These are phyloP conservation scores for Speoplatyrhinus poulsoni DNA, from an alignment of 2,113 vertebrate species.

Conservation along the genomic window DNA sequence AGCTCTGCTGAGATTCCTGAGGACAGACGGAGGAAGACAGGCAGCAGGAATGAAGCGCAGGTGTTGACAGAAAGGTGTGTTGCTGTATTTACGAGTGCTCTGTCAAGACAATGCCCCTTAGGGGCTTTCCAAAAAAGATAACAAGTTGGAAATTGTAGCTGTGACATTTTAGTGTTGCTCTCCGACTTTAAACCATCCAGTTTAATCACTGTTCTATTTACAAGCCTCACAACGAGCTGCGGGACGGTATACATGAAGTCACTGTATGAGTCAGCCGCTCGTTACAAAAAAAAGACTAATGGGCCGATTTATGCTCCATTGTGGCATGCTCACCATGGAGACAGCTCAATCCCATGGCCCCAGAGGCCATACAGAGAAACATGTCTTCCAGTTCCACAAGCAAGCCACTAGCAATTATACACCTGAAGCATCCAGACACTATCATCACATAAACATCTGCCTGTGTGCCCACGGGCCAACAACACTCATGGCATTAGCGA, in stretches of 20 bases:
- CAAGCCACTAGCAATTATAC: slow-evolving; percentile 79
- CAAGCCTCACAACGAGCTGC: slow-evolving; percentile 47
- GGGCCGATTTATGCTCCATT: slow-evolving; percentile 15
- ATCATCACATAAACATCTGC: slow-evolving; percentile 82
- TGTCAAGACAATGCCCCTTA: slow-evolving; percentile 37
- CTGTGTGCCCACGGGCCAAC: slow-evolving; percentile 68
- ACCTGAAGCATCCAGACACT: slow-evolving; percentile 79
- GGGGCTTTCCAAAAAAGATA: slow-evolving; percentile 31
- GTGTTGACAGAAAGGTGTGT: slow-evolving; percentile 53
- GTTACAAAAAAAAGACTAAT: slow-evolving; percentile 25
- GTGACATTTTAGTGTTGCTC: slow-evolving; percentile 41
- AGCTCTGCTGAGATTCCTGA: slow-evolving; percentile 79
- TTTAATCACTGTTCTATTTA: slow-evolving; percentile 49
- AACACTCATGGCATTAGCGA: slow-evolving; percentile 70
- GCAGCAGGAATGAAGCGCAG: slow-evolving; percentile 37
- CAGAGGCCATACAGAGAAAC: slow-evolving; percentile 66
- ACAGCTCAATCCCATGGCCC: slow-evolving; percentile 48
- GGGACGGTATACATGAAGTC: slow-evolving; percentile 49
- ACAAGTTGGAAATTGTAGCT: slow-evolving; percentile 41
- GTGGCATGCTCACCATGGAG: slow-evolving; percentile 31
- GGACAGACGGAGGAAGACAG: slow-evolving; percentile 15
- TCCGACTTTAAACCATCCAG: slow-evolving; percentile 26
- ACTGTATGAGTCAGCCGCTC: slow-evolving; percentile 22
- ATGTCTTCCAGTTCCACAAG: slow-evolving; percentile 73
- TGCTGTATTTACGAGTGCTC: slow-evolving; percentile 51